Percentiles rank a stretch among this genome's conserved stretches.
These are phyloP conservation scores for Borostomias antarcticus DNA, from an alignment of 2,797 vertebrate species.

Conservation along the genomic window DNA sequence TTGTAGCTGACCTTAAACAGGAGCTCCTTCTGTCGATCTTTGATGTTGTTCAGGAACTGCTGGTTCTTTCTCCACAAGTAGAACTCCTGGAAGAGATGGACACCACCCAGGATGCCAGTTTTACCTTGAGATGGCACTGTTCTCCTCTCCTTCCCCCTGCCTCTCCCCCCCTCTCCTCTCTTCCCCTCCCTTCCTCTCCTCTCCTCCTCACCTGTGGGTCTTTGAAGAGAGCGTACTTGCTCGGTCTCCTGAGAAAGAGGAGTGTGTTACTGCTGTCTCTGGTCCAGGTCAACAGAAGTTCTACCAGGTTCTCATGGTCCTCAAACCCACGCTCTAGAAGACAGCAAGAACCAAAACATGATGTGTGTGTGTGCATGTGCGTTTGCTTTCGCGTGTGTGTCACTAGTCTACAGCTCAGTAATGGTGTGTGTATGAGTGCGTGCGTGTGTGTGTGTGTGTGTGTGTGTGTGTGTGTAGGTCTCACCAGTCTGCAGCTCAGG, in stretches of 20 bases:
- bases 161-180: too few species aligned
- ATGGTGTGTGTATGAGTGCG: slow-evolving; percentile 35
- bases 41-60: slow-evolving; percentile 72
- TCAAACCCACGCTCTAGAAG: slow-evolving; percentile 91
- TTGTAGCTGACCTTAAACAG: slow-evolving; percentile 81
- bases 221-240: slow-evolving; percentile 94
- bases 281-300: slow-evolving; percentile 88
- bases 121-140: too few species aligned
- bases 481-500: slow-evolving; percentile 85
- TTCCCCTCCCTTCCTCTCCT: too few species aligned
- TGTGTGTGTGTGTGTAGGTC: slow-evolving; percentile 15
- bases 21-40: slow-evolving; percentile 81
- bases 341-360: background rate
- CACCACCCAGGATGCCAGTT: too few species aligned
- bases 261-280: slow-evolving; percentile 94
- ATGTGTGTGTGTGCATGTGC: slow-evolving; percentile 6
- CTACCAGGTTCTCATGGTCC: slow-evolving; percentile 96
- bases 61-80: slow-evolving; percentile 84
- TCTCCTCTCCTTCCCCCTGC: too few species aligned
- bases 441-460: slow-evolving; percentile 10
- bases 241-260: slow-evolving; percentile 84
- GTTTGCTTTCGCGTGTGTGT: too few species aligned
- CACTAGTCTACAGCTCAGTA: too few species aligned
- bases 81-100: slow-evolving; percentile 77
- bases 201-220: slow-evolving; percentile 88